phyloP scores from a whole-genome alignment of 1,140 invertebrate genomes.

The Catajapyx aquilonaris region DNA sequence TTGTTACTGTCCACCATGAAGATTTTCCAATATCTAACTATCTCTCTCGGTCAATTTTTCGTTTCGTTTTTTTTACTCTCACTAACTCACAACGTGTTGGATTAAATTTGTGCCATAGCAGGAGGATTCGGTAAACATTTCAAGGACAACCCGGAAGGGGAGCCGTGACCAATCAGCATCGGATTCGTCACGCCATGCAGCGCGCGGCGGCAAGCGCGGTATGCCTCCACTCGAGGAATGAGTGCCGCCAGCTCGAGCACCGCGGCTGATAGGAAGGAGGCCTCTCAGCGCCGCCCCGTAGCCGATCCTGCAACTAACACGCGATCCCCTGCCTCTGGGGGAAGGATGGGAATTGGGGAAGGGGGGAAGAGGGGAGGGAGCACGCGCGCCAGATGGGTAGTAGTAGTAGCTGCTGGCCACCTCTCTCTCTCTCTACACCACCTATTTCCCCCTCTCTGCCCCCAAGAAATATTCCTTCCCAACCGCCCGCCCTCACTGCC shows the following conservation, averaged over 20 bases:
- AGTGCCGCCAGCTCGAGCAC: slow-evolving; percentile 1
- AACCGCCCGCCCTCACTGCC: too few species aligned
- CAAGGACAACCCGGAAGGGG: slow-evolving; percentile 14
- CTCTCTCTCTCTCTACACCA: too few species aligned
- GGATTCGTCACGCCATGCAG: slow-evolving; percentile 13
- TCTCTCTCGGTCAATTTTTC: slow-evolving; percentile 11
- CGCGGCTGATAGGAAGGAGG: too few species aligned
- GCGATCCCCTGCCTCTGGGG: too few species aligned
- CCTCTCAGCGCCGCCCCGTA: too few species aligned
- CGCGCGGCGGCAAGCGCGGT: neutral
- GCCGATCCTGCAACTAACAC: too few species aligned
- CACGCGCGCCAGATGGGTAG: too few species aligned
- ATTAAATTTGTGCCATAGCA: slow-evolving; percentile 17
- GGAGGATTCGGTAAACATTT: slow-evolving; percentile 16
- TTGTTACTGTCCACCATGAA: slow-evolving; percentile 8
- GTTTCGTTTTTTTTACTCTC: slow-evolving; percentile 16
- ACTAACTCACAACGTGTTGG: slow-evolving; percentile 15
- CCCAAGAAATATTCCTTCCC: too few species aligned
- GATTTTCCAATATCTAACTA: slow-evolving; percentile 1
- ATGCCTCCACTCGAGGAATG: slow-evolving; percentile 1
- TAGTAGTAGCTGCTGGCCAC: too few species aligned
- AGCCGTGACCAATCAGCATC: slow-evolving; percentile 15
- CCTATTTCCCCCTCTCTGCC: too few species aligned
- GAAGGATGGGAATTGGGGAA: too few species aligned
- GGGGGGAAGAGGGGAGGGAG: too few species aligned